phyloP scores from a whole-genome alignment of 2,888 invertebrate genomes.

The Eupithecia dodoneata region DNA sequence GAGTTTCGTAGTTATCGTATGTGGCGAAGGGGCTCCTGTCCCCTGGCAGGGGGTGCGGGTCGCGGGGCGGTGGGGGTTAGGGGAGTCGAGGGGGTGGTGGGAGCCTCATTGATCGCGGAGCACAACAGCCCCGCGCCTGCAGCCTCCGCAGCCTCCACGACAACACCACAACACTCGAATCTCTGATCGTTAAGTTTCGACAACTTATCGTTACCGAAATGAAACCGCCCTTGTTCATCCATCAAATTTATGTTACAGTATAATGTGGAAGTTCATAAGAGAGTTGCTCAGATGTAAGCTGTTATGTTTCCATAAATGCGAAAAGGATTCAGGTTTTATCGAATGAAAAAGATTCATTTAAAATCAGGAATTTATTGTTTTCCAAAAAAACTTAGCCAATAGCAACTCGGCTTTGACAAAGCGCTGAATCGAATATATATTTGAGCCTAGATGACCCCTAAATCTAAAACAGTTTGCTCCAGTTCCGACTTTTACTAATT shows the following conservation, averaged over 20 bases:
- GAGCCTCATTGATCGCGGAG: constrained; percentile 80
- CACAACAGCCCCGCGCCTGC: constrained; percentile 71
- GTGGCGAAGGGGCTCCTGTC: constrained; percentile 47
- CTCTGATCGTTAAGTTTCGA: constrained; percentile 45
- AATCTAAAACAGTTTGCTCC: constrained; percentile 21
- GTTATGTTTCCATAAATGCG: neutral
- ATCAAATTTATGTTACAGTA: neutral
- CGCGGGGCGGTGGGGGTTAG: constrained; percentile 46
- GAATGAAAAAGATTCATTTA: neutral
- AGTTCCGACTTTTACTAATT: constrained; percentile 17
- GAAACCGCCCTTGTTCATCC: constrained; percentile 33
- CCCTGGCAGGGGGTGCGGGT: constrained; percentile 37
- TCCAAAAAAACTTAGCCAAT: neutral
- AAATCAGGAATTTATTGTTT: neutral
- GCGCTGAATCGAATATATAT: neutral
- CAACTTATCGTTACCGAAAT: constrained; percentile 42
- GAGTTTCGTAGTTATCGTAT: constrained; percentile 68
- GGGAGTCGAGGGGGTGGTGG: constrained; percentile 55
- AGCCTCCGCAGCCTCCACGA: constrained; percentile 63
- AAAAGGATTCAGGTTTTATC: neutral
- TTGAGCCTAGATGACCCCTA: neutral
- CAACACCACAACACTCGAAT: constrained; percentile 64
- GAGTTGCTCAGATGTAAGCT: neutral
- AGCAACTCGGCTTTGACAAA: neutral
- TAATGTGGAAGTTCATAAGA: neutral